Evolutionary conservation across 2,113 vertebrate species (phyloP).

Genomic region (Columba janthina): DNA sequence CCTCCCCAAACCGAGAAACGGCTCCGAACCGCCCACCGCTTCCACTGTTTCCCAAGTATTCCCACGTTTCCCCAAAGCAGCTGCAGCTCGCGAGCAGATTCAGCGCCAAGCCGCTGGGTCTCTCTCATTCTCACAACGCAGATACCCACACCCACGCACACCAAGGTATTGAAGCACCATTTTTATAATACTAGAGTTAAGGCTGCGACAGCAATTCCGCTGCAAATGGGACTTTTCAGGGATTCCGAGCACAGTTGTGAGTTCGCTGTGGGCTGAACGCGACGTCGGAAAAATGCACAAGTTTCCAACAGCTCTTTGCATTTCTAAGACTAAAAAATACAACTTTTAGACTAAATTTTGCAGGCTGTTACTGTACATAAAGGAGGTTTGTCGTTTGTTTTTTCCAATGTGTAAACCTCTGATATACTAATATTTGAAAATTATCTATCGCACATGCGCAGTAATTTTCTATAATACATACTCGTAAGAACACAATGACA

Average conservation of each 20-base stretch:
- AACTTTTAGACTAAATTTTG: constrained; percentile 44
- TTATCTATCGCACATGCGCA: constrained; percentile 27
- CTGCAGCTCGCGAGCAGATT: neutral
- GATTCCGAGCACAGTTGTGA: constrained; percentile 26
- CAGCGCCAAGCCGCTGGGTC: neutral
- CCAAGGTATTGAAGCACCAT: constrained; percentile 61
- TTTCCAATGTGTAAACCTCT: constrained; percentile 45
- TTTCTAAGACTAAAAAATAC: constrained; percentile 44
- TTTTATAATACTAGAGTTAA: constrained; percentile 58
- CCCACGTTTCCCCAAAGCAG: neutral
- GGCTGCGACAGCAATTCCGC: constrained; percentile 61
- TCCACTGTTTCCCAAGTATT: neutral
- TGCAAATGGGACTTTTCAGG: constrained; percentile 21
- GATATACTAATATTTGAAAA: constrained; percentile 46
- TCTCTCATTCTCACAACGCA: neutral
- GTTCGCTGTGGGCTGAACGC: neutral
- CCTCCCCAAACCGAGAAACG: neutral
- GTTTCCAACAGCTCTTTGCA: constrained; percentile 7
- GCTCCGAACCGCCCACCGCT: neutral
- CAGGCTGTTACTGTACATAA: constrained; percentile 62
- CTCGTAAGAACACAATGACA: constrained; percentile 18
- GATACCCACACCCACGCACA: constrained; percentile 23
- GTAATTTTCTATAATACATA: constrained; percentile 43
- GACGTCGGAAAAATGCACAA: neutral
- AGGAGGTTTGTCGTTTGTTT: neutral